Evolutionary conservation across 2,113 vertebrate genomes (phyloP).

Genomic region (Rhea americana): DNA sequence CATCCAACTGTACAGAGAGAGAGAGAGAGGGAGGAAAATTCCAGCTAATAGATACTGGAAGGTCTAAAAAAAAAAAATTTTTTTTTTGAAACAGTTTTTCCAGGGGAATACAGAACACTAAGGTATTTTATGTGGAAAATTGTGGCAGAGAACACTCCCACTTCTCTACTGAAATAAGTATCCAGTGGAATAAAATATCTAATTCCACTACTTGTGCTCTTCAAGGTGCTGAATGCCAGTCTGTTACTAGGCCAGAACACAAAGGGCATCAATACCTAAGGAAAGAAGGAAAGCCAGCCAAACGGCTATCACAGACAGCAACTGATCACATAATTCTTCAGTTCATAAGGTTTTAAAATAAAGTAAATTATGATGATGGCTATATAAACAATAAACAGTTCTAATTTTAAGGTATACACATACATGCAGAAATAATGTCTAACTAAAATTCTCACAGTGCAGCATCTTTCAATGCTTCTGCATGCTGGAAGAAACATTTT

Average conservation of each 20-base stretch:
- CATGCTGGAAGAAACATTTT: neutral
- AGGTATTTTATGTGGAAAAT: constrained; percentile 5
- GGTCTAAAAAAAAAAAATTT: neutral
- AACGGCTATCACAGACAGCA: neutral
- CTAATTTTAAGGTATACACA: neutral
- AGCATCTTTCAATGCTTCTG: neutral
- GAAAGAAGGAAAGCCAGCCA: neutral
- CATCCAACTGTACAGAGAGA: constrained; percentile 20
- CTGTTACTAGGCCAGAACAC: neutral
- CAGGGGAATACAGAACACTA: constrained; percentile 12
- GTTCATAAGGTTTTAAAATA: neutral
- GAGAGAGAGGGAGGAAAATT: neutral
- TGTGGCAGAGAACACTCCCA: neutral
- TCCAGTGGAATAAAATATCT: neutral
- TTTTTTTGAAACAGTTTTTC: constrained; percentile 28
- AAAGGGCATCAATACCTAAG: neutral
- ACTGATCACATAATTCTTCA: neutral
- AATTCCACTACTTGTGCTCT: neutral
- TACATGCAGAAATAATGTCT: neutral
- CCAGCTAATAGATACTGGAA: neutral
- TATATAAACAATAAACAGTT: neutral
- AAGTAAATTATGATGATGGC: neutral
- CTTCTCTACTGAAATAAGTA: constrained; percentile 4
- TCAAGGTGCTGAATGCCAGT: neutral
- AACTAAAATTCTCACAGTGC: neutral